Percentiles rank a stretch among this genome's conserved stretches.
These are phyloP conservation scores for Euzophera pinguis DNA, from an alignment of 2,888 invertebrate genomes.

Conservation along the genomic window DNA sequence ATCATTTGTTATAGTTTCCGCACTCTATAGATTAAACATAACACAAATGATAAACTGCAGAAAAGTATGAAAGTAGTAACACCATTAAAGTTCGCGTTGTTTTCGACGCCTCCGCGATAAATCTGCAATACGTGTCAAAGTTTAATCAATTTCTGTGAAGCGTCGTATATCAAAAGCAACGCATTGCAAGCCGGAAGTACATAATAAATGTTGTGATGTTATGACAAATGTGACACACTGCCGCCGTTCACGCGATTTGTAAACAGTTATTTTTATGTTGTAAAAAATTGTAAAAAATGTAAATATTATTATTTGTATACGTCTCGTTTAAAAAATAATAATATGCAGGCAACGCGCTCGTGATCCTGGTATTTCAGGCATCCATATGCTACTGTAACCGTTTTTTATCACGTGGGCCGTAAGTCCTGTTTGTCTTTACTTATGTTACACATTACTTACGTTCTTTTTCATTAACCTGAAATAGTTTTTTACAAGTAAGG, in stretches of 20 bases:
- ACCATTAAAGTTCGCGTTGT: neutral
- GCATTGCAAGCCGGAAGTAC: constrained; percentile 16
- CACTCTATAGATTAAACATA: neutral
- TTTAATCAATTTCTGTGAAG: constrained; percentile 19
- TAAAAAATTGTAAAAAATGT: too few relatives aligned
- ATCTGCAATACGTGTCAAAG: constrained; percentile 17
- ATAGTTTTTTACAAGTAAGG: too few relatives aligned
- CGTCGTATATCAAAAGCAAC: constrained; percentile 13
- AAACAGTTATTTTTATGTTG: constrained; percentile 15
- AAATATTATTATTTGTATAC: too few relatives aligned
- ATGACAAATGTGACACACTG: constrained; percentile 16
- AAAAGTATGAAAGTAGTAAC: neutral
- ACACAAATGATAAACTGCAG: neutral
- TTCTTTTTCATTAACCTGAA: too few relatives aligned
- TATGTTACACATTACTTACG: too few relatives aligned
- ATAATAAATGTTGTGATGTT: constrained; percentile 17
- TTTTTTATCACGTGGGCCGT: too few relatives aligned
- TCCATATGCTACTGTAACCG: too few relatives aligned
- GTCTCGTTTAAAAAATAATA: too few relatives aligned
- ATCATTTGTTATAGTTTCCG: too few relatives aligned
- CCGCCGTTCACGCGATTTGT: constrained; percentile 14
- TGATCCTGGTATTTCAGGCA: too few relatives aligned
- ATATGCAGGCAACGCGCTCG: too few relatives aligned
- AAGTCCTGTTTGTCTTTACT: too few relatives aligned
- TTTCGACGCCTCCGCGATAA: constrained; percentile 10